Evolutionary conservation across 2,113 vertebrate species (phyloP).

Genomic region (Ammodytes marinus): DNA sequence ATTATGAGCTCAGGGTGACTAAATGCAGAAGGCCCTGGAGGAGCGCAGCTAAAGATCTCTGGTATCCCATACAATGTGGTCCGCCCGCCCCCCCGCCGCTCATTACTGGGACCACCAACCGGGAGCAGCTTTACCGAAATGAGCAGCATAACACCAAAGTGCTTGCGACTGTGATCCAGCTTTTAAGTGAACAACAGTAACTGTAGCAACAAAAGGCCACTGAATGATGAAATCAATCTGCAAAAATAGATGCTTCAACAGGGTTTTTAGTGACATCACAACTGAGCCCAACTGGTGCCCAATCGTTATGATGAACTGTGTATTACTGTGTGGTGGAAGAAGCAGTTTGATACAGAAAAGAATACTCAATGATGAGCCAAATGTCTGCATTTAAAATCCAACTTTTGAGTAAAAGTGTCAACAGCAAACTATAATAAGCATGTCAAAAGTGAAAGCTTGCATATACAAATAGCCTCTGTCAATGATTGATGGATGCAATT

Average conservation of each 20-base stretch:
- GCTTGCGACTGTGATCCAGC: conserved; percentile 36
- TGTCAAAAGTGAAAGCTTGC: neutral
- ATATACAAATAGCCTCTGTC: neutral
- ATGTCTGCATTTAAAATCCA: neutral
- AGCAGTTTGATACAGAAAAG: neutral
- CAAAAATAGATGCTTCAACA: neutral
- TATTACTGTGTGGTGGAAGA: neutral
- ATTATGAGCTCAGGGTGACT: conserved; percentile 84
- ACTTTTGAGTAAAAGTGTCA: neutral
- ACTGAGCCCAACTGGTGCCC: neutral
- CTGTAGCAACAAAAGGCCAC: conserved; percentile 8
- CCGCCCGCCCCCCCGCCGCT: conserved; percentile 69
- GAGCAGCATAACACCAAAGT: conserved; percentile 55
- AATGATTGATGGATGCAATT: too few species aligned
- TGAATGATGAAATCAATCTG: neutral
- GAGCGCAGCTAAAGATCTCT: conserved; percentile 81
- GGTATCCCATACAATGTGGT: conserved; percentile 77
- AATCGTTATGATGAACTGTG: neutral
- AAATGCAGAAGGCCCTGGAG: conserved; percentile 83
- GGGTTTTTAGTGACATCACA: neutral
- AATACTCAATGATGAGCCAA: neutral
- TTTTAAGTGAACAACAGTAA: conserved; percentile 28
- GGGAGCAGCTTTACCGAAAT: conserved; percentile 71
- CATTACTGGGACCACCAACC: conserved; percentile 79
- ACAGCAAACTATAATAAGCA: neutral